These are phyloP conservation scores for Carcinoscorpius rotundicauda DNA, from an alignment of 1,140 invertebrate species.

Conservation along the genomic window DNA sequence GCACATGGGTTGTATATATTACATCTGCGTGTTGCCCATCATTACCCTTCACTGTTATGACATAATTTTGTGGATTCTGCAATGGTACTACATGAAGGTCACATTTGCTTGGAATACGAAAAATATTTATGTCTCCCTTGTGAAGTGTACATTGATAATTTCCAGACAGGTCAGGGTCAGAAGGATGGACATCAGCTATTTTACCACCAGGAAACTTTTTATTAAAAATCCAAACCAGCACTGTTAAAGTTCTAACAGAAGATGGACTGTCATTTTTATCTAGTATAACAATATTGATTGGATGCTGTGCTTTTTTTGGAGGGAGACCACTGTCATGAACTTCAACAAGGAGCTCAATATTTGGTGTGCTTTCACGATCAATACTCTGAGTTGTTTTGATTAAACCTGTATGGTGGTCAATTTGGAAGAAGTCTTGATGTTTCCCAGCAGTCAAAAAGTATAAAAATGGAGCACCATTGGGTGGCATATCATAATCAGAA, in stretches of 20 bases:
- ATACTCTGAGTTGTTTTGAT: conserved; percentile 37
- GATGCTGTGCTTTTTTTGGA: conserved; percentile 60
- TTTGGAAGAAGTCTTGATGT: conserved; percentile 57
- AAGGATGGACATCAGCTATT: conserved; percentile 80
- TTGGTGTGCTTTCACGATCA: conserved; percentile 39
- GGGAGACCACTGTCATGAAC: conserved; percentile 80
- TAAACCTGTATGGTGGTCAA: conserved; percentile 65
- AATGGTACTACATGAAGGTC: conserved; percentile 47
- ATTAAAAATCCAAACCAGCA: conserved; percentile 64
- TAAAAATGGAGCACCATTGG: conserved; percentile 78
- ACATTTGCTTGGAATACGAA: conserved; percentile 60
- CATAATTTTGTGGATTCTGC: conserved; percentile 32
- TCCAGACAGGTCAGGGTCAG: conserved; percentile 74
- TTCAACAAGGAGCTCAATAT: conserved; percentile 59
- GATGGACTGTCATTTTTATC: conserved; percentile 91
- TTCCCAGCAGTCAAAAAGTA: conserved; percentile 64
- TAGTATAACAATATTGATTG: conserved; percentile 59
- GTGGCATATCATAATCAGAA: conserved; percentile 77
- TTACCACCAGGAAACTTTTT: conserved; percentile 49
- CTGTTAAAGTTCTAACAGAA: conserved; percentile 60
- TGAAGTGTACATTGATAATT: conserved; percentile 70
- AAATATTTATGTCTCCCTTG: conserved; percentile 35
- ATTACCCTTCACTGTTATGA: conserved; percentile 66
- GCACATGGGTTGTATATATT: conserved; percentile 62
- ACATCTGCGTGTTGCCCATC: conserved; percentile 79